Conservation (phyloP, 2,888 invertebrate species). For the Eristalis tenax region DNA sequence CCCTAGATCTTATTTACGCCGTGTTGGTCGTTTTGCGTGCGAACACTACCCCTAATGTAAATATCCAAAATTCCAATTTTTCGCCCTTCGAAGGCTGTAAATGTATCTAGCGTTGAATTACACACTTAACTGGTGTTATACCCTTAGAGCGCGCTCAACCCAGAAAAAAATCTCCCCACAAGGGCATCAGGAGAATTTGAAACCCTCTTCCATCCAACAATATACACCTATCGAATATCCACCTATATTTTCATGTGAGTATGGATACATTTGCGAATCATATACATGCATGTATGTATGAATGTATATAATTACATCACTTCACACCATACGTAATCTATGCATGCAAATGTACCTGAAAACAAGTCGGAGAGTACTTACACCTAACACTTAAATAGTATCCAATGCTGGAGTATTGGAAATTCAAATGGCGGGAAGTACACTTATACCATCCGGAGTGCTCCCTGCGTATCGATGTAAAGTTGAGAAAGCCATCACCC, state of each 20-base stretch:
- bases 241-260: neutral
- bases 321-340: conserved; percentile 14
- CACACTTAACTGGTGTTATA: conserved; percentile 7
- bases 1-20: conserved; percentile 20
- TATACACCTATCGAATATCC: neutral
- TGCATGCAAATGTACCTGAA: neutral
- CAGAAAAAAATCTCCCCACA: neutral
- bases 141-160: neutral
- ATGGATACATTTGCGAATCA: neutral
- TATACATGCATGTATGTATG: neutral
- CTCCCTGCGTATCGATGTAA: conserved; percentile 88
- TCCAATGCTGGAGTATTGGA: conserved; percentile 93
- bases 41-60: conserved; percentile 13
- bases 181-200: neutral
- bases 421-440: conserved; percentile 90
- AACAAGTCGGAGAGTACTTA: conserved; percentile 83
- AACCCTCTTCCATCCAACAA: neutral
- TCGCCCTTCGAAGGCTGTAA: conserved; percentile 1
- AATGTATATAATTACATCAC: conserved; percentile 2
- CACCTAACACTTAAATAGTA: conserved; percentile 94
- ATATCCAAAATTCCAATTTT: conserved; percentile 15
- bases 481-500: conserved; percentile 91
- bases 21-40: conserved; percentile 24
- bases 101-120: conserved; percentile 14
- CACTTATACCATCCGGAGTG: conserved; percentile 97